Base-by-base conservation (phyloP, 2,888 invertebrate species). In the Ochropacha duplaris region DNA sequence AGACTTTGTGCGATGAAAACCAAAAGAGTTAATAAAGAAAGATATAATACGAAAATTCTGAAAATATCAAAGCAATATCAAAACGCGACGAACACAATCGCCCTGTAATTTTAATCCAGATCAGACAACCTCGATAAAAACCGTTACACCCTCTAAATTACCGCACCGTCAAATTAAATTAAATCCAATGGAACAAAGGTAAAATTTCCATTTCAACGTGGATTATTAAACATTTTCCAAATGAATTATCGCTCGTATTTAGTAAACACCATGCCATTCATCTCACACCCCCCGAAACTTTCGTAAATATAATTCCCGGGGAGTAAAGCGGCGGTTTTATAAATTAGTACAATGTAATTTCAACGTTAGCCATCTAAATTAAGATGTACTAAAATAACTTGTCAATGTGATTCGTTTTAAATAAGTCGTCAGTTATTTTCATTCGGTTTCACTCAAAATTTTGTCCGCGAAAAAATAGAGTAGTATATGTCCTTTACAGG, bases 1-100 rank as follows among this genome's bases (percentile, higher is more conserved):
- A n/a, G n/a, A n/a, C n/a, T n/a, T n/a, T n/a, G n/a, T n/a, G n/a
- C n/a, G n/a, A n/a, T n/a, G n/a, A n/a, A n/a, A n/a, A n/a, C n/a
- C n/a, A n/a, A n/a, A n/a, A n/a, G n/a, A n/a, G n/a, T n/a, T n/a
- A n/a, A n/a, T n/a, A n/a, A n/a, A n/a, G n/a, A n/a, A n/a, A n/a
- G n/a, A n/a, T n/a, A n/a, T n/a, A n/a, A n/a, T n/a, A n/a, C n/a
- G n/a, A n/a, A n/a, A n/a, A n/a, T n/a, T n/a, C n/a, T 56, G 36
- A 51, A 54, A 64, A 62, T 66, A 56, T 54, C 52, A 24, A 54
- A 22, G 9, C 19, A 19, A 19, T 44, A 55, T 49, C 34, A 36
- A 39, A 54, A 49, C 54, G 16, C n/a, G 36, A 39, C 39, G 9
- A 22, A 19, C 22, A 54, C 22, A 22, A 8, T 28, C 14, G 22